Conservation (phyloP, 1,140 invertebrate genomes). For the Sinonovacula constricta region DNA sequence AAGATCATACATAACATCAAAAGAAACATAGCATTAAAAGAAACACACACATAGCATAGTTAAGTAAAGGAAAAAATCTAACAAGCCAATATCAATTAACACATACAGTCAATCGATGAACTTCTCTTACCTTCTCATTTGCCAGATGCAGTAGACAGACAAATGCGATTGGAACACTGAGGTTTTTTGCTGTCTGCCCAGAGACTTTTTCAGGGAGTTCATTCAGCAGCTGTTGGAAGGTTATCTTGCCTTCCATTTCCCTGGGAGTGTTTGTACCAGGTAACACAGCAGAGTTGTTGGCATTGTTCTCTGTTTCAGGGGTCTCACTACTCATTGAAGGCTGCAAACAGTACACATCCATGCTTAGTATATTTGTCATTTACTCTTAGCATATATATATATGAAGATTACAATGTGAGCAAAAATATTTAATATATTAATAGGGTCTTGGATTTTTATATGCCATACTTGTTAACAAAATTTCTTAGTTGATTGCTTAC, state of each 20-base stretch:
- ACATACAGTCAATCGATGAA: neutral
- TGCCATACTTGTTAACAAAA: no score
- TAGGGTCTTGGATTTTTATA: no score
- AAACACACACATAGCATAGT: neutral
- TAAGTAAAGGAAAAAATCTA: neutral
- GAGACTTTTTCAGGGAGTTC: conserved; percentile 82
- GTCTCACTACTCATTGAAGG: no score
- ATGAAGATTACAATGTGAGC: no score
- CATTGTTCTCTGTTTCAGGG: no score
- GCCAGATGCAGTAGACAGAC: conserved; percentile 88
- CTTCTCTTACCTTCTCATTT: conserved; percentile 84
- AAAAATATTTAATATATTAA: no score
- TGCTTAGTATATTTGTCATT: no score
- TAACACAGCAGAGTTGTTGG: conserved; percentile 8
- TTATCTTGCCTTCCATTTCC: conserved; percentile 55
- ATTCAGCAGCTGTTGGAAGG: conserved; percentile 82
- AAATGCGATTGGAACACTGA: conserved; percentile 87
- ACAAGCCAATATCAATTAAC: neutral
- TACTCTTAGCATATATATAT: no score
- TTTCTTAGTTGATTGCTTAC: no score
- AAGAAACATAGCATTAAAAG: neutral
- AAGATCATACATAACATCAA: neutral
- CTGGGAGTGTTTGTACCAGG: neutral
- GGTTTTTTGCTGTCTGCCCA: conserved; percentile 83
- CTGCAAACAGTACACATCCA: no score